These are phyloP conservation scores for Geopemphigus sp. DNA, from an alignment of 1,140 invertebrate genomes.

Conservation along the genomic window DNA sequence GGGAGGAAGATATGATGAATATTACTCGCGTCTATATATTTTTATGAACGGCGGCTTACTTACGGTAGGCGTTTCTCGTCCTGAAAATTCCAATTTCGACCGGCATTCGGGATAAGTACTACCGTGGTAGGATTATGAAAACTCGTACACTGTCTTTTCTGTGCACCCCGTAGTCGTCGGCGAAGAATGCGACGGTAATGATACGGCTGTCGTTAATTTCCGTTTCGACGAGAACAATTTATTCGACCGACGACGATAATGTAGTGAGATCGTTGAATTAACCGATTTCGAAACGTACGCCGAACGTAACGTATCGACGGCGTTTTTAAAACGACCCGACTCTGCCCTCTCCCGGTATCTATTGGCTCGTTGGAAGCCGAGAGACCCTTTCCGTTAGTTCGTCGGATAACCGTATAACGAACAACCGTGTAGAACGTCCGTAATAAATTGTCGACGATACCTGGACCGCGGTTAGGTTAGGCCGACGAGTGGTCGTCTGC, in stretches of 20 bases:
- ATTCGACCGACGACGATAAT: no score
- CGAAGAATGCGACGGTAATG: no score
- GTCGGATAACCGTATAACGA: background rate
- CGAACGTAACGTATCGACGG: no score
- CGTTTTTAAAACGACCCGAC: no score
- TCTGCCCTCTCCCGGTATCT: background rate
- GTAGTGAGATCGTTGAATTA: no score
- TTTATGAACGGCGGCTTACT: background rate
- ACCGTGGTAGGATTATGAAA: no score
- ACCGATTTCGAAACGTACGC: no score
- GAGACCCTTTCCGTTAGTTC: background rate
- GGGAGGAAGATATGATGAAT: background rate
- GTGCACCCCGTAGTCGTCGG: no score
- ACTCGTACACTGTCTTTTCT: no score
- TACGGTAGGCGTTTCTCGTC: background rate
- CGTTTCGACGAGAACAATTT: no score
- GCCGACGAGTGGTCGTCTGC: slow-evolving; percentile 17
- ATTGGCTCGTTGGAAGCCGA: background rate
- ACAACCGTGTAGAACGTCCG: slow-evolving; percentile 15
- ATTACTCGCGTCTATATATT: background rate
- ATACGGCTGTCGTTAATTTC: no score
- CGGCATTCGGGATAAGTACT: background rate
- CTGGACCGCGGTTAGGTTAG: background rate
- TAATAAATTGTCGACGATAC: slow-evolving; percentile 23
- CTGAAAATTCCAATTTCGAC: background rate